Percentiles rank a stretch among this genome's conserved stretches.
These are phyloP conservation scores for Agonum fuliginosum DNA, from an alignment of 2,888 invertebrate species.

Conservation along the genomic window DNA sequence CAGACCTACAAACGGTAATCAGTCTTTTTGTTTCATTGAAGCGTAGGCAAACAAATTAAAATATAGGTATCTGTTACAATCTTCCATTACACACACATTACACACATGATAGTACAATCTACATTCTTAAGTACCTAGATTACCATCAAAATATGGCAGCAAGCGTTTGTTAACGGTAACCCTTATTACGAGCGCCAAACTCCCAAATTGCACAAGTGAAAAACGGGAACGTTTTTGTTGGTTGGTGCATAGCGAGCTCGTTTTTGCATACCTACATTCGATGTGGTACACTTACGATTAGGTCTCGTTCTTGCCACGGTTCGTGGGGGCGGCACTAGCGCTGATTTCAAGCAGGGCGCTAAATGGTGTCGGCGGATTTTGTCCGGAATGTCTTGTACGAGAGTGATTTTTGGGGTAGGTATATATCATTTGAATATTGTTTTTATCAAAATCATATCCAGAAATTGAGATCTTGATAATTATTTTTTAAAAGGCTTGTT, in stretches of 20 bases:
- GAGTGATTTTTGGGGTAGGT: too few species aligned
- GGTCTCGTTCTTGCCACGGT: neutral
- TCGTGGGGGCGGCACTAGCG: conserved; percentile 14
- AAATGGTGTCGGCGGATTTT: conserved; percentile 15
- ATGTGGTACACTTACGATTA: conserved; percentile 5
- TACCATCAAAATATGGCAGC: conserved; percentile 30
- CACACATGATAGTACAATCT: neutral
- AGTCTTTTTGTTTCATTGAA: too few species aligned
- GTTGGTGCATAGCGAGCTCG: neutral
- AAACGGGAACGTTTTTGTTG: conserved; percentile 34
- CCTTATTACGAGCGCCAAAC: conserved; percentile 19
- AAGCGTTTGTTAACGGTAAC: conserved; percentile 13
- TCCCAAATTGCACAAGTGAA: conserved; percentile 28
- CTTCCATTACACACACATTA: neutral
- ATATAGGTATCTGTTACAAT: conserved; percentile 19
- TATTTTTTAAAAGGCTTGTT: too few species aligned
- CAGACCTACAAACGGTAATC: too few species aligned
- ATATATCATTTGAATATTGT: too few species aligned
- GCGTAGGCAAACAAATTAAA: neutral
- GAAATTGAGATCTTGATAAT: too few species aligned
- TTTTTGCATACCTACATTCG: conserved; percentile 6
- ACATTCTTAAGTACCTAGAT: conserved; percentile 9
- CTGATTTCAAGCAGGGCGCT: conserved; percentile 10
- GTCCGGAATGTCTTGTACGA: too few species aligned
- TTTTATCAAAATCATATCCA: too few species aligned